Base-by-base conservation (phyloP, 1,140 invertebrate species). In the Drosophila bipectinata region DNA sequence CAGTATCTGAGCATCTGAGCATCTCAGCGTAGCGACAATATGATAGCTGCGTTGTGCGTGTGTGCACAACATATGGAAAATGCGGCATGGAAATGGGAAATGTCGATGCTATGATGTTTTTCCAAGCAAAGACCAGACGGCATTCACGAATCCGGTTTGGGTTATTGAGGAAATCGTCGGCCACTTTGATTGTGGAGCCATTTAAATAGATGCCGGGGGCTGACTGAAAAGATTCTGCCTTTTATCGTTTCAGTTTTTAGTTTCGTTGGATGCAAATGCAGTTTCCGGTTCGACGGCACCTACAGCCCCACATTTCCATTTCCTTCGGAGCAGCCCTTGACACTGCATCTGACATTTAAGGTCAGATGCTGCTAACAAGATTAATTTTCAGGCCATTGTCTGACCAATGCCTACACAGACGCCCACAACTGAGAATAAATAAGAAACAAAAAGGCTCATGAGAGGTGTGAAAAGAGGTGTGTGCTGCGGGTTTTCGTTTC, bases 61-160 rank as follows among this genome's bases (percentile, higher is more conserved):
- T 75, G 72, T 67, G 72, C 56, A 68, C 79, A 71, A 79, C 80
- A 83, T 82, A 79, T 81, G 79, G 77, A 79, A 74, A 79, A 71
- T 57, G 64, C 66, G 32, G 62, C 76, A 74, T 53, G 49, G 60
- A 67, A 72, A 77, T 79, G 57, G 62, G 39, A 75, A 80, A 57
- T 58, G 30, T 52, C 28, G 54, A 69, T 68, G 54, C 26, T 28
- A 28, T 28, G 54, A 52, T 59, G 53, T 66, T 75, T 72, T 58
- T 21, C 44, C 41, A 47, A 41, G 55, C 39, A 41, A 41, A 41
- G 39, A 18, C 41, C 41, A 15, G 41, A 18, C 41, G 41, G 41
- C 41, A 57, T 21, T 55, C 45, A 7, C 5, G 63, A 73, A 73
- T 73, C 71, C 69, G 59, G 56, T 73, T 73, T 34, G 45, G 39